These are phyloP conservation scores for Exephanes ischioxanthus DNA, from an alignment of 2,888 invertebrate species.

Conservation along the genomic window DNA sequence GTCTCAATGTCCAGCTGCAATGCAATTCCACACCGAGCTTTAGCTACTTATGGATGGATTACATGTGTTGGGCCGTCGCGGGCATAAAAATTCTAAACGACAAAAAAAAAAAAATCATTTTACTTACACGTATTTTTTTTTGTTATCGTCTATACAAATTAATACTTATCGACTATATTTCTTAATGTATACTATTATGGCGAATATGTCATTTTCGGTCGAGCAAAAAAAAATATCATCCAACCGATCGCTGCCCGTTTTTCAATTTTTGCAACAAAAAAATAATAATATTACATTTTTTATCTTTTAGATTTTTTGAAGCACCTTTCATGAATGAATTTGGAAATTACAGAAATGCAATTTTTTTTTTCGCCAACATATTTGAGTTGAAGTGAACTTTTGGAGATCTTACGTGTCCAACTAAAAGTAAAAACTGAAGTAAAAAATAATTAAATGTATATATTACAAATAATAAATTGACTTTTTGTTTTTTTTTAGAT, in stretches of 20 bases:
- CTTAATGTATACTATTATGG: constrained; percentile 72
- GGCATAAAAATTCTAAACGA: constrained; percentile 82
- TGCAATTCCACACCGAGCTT: constrained; percentile 69
- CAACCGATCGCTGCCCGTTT: background rate
- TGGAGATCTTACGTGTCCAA: too few relatives aligned
- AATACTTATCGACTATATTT: constrained; percentile 58
- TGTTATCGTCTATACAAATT: constrained; percentile 56
- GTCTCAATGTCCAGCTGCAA: constrained; percentile 68
- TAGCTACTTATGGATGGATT: constrained; percentile 83
- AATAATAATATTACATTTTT: background rate
- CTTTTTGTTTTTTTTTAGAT: background rate
- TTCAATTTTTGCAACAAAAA: background rate
- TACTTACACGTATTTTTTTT: constrained; percentile 43
- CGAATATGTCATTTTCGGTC: constrained; percentile 20
- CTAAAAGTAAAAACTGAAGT: too few relatives aligned
- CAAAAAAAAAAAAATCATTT: constrained; percentile 49
- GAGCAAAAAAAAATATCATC: background rate
- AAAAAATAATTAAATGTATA: too few relatives aligned
- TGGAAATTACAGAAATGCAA: too few relatives aligned
- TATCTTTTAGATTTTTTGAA: too few relatives aligned
- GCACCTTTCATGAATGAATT: too few relatives aligned
- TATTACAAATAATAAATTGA: background rate
- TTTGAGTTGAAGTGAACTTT: too few relatives aligned
- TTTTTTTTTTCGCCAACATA: too few relatives aligned
- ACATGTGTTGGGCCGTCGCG: constrained; percentile 81